Conservation (phyloP, 37 sponge, comb jelly and placozoan species). For the Crambe crambe region DNA sequence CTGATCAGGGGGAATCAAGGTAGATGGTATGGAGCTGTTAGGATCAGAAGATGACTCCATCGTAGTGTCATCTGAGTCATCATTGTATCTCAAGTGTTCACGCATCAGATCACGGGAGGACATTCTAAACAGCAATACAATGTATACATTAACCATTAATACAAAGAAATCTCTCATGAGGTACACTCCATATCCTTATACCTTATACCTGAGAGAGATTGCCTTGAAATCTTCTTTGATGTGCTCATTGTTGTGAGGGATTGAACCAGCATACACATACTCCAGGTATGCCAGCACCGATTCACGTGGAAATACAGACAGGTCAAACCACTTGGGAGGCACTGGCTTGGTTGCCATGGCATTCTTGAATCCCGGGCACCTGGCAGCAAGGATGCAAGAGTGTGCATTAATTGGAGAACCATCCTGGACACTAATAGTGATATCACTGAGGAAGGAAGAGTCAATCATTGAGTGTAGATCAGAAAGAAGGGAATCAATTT, state of each 20-base stretch:
- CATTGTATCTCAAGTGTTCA: no score
- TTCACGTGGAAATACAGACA: constrained; percentile 13
- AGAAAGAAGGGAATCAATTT: background rate
- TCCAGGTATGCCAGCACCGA: constrained; percentile 32
- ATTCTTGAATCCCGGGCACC: constrained; percentile 52
- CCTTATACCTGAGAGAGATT: background rate
- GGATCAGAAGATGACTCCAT: no score
- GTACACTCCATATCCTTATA: no score
- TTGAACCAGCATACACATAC: constrained; percentile 51
- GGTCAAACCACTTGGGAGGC: constrained; percentile 1
- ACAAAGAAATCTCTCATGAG: no score
- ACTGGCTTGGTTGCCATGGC: constrained; percentile 9
- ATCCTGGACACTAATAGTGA: constrained; percentile 11
- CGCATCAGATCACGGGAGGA: no score
- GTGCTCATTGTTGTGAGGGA: background rate
- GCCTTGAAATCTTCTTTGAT: background rate
- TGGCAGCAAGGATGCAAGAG: constrained; percentile 36
- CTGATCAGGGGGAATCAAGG: no score
- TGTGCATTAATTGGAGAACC: constrained; percentile 52
- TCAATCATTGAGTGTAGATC: constrained; percentile 37
- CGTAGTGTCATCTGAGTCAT: no score
- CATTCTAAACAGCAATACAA: no score
- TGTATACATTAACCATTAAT: no score
- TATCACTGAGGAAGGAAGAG: constrained; percentile 50
- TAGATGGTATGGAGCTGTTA: no score